These are phyloP conservation scores for Xenops minutus DNA, from an alignment of 2,797 vertebrate species.

Conservation along the genomic window DNA sequence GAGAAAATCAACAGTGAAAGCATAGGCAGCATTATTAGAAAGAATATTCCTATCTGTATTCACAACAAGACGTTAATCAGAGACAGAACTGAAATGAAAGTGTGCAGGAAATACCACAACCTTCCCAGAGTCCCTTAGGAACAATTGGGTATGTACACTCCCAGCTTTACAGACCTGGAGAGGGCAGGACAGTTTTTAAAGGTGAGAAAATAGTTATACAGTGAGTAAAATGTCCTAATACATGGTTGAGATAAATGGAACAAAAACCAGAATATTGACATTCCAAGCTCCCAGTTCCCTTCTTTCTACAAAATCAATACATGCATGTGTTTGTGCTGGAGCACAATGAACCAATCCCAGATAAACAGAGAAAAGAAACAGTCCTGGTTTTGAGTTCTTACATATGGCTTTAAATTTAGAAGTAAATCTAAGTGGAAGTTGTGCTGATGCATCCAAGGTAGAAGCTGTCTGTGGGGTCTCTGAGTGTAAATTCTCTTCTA, in stretches of 20 bases:
- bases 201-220: not conserved
- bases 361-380: not conserved
- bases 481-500: not conserved
- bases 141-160: not conserved
- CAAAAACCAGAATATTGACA: not conserved
- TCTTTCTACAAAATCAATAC: not conserved
- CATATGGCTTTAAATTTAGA: not conserved
- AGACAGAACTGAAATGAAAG: not conserved
- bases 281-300: not conserved
- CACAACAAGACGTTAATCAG: not conserved
- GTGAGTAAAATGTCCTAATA: not conserved
- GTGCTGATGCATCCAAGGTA: not conserved
- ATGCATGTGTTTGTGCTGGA: not conserved
- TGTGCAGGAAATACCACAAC: not conserved
- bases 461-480: not conserved
- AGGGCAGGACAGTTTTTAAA: not conserved
- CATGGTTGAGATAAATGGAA: not conserved
- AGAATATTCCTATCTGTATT: not conserved
- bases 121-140: not conserved
- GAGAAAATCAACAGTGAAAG: not conserved
- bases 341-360: not conserved
- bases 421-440: not conserved
- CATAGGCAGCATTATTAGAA: not conserved
- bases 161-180: not conserved
- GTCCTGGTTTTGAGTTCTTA: not conserved